Percentiles rank a stretch among this genome's conserved stretches.
phyloP scores from a whole-genome alignment of 2,888 invertebrate genomes.

The Gryllus longicercus region DNA sequence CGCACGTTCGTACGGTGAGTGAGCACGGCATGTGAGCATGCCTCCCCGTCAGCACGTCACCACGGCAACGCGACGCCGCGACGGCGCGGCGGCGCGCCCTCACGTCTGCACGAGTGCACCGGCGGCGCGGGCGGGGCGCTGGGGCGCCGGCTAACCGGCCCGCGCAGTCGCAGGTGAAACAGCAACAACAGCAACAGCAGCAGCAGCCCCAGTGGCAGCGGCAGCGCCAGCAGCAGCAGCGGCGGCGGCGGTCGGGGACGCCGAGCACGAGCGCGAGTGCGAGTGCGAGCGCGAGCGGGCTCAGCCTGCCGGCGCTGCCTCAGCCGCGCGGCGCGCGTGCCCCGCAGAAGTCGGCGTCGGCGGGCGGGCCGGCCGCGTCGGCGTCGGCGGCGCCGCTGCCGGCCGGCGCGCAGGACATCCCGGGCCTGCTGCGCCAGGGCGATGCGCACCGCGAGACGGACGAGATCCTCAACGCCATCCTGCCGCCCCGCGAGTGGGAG shows the following conservation, averaged over 20 bases:
- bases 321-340: neutral
- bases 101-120: too few species aligned
- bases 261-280: neutral
- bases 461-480: constrained; percentile 87
- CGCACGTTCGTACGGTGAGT: too few species aligned
- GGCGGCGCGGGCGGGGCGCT: too few species aligned
- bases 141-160: neutral
- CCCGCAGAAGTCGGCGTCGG: neutral
- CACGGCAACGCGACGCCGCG: too few species aligned
- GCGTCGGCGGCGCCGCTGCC: neutral
- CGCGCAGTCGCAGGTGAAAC: neutral
- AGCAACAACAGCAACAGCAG: neutral
- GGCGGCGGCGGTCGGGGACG: neutral
- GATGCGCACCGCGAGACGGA: constrained; percentile 63
- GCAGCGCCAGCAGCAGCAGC: neutral
- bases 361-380: neutral
- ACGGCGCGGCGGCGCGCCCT: too few species aligned
- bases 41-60: too few species aligned
- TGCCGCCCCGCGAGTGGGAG: constrained; percentile 94
- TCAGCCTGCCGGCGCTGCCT: neutral
- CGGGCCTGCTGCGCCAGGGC: neutral
- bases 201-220: neutral
- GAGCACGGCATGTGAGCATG: too few species aligned
- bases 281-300: neutral
- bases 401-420: neutral